Evolutionary conservation across 2,888 invertebrate genomes (phyloP), one percentile per base, ranked within the genome.

Genomic region (Ethmia dodecea): DNA sequence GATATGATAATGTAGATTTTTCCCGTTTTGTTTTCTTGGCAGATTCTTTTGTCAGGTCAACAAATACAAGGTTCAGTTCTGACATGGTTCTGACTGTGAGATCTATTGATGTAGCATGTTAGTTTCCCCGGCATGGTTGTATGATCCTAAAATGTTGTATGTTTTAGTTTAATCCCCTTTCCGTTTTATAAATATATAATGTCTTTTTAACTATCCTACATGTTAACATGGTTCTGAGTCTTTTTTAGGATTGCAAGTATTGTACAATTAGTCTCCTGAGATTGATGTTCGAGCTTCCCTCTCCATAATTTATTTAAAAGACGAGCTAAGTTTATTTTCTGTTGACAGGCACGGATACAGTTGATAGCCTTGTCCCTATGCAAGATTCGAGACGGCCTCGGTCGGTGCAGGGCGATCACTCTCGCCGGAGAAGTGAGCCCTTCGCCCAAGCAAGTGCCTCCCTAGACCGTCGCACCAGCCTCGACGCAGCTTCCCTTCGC

Each of bases 391-490:
- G 74, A 49, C 76, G 81, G 45, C 57, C 81, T 42, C 75, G 80
- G 47, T 83, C 78, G 38, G 68, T 59, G 59, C 75, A 69, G 37
- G 86, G 66, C 65, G 87, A 72, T 59, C 88, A 72, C 71, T 88
- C 73, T 53, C 72, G 83, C 30, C 69, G 80, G 35, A 68, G 72
- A 46, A 83, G 72, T 58, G 81, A 80, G 58, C 79, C 83, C 27
- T 78, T 73, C 55, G 73, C 75, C 27, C 70, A 74, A 35, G 61
- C 70, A 18, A 67, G 70, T 43, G 61, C 53, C 26, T 76, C 83
- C 31, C 62, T 75, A 38, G 77, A 79, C 56, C 86, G 91, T 37
- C 88, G 91, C 46, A 88, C 90, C 41, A 91, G 91, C 58, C 88
- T 91, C 58, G 90, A 91, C 53, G 67, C 72, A 39, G 69, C 87